Evolutionary conservation across 23 tunicate species (phyloP).

Genomic region (Trididemnum nubilum): DNA sequence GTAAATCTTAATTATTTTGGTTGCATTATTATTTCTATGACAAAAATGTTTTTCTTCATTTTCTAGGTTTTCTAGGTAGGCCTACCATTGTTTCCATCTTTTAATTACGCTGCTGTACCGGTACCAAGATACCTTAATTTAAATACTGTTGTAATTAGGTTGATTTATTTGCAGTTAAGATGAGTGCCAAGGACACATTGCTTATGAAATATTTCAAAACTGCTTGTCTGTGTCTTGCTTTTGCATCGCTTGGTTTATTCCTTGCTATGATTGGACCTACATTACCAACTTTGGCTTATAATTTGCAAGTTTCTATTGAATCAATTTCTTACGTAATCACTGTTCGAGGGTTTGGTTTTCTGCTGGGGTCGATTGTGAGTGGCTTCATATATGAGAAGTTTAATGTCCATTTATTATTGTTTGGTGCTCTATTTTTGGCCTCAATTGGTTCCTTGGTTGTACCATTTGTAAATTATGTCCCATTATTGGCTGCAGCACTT

Average conservation of each 20-base stretch:
- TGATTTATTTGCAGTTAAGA: too few relatives aligned
- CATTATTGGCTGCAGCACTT: conserved; percentile 35
- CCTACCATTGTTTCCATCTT: too few relatives aligned
- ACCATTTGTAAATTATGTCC: conserved; percentile 22
- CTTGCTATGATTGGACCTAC: conserved; percentile 78
- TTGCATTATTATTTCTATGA: too few relatives aligned
- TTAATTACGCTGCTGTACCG: too few relatives aligned
- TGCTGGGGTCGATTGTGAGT: conserved; percentile 71
- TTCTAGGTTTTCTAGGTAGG: too few relatives aligned
- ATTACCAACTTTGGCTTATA: conserved; percentile 73
- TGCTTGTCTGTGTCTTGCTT: conserved; percentile 1
- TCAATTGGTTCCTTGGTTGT: conserved; percentile 43
- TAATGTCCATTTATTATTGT: conserved; percentile 40
- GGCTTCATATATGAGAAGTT: conserved; percentile 45
- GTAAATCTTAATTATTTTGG: too few relatives aligned
- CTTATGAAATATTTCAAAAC: conserved; percentile 19
- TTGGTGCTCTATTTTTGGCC: conserved; percentile 28
- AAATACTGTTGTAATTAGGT: too few relatives aligned
- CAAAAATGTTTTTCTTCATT: too few relatives aligned
- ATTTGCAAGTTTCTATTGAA: conserved; percentile 33
- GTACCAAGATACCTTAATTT: too few relatives aligned
- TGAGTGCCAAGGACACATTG: not conserved
- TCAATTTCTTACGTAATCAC: conserved; percentile 49
- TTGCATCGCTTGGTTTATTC: conserved; percentile 46
- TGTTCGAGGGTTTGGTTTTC: conserved; percentile 64